A percentile compares a stretch with the other conserved stretches of the same genome.
phyloP scores from a whole-genome alignment of 2,888 invertebrate species.

The Mayetiola destructor region DNA sequence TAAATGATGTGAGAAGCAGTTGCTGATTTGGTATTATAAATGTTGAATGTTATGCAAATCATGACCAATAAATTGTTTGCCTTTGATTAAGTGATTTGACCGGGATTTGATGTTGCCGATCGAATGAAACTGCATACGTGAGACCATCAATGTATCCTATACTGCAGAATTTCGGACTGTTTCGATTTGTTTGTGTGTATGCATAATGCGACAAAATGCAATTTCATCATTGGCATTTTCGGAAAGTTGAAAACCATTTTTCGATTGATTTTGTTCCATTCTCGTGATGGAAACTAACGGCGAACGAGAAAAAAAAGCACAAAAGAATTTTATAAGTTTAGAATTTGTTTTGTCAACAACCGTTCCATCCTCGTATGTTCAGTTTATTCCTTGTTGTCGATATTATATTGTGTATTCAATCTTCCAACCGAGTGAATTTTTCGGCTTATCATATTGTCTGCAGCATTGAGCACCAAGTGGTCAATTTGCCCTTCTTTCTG shows the following conservation, averaged over 20 bases:
- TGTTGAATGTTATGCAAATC: slow-evolving; percentile 8
- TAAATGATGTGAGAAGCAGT: background rate
- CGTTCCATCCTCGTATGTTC: too few relatives aligned
- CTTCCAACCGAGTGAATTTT: slow-evolving; percentile 31
- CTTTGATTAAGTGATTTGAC: slow-evolving; percentile 11
- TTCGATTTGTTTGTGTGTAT: too few relatives aligned
- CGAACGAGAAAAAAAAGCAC: too few relatives aligned
- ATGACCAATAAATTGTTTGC: slow-evolving; percentile 4
- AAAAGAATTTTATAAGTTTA: too few relatives aligned
- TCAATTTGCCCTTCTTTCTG: slow-evolving; percentile 2
- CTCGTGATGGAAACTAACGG: too few relatives aligned
- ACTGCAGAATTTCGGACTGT: too few relatives aligned
- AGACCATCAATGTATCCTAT: slow-evolving; percentile 1
- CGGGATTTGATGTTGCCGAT: slow-evolving; percentile 10
- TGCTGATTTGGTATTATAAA: slow-evolving; percentile 3
- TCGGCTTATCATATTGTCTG: slow-evolving; percentile 23
- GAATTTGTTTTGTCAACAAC: background rate
- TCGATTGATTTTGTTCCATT: background rate
- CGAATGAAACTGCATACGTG: background rate
- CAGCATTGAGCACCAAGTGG: slow-evolving; percentile 18
- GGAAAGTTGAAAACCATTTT: background rate
- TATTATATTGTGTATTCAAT: slow-evolving; percentile 25
- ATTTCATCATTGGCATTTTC: background rate
- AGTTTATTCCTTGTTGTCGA: background rate
- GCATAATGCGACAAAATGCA: background rate